phyloP scores from a whole-genome alignment of 2,888 invertebrate species.

The Antheraea yamamai region DNA sequence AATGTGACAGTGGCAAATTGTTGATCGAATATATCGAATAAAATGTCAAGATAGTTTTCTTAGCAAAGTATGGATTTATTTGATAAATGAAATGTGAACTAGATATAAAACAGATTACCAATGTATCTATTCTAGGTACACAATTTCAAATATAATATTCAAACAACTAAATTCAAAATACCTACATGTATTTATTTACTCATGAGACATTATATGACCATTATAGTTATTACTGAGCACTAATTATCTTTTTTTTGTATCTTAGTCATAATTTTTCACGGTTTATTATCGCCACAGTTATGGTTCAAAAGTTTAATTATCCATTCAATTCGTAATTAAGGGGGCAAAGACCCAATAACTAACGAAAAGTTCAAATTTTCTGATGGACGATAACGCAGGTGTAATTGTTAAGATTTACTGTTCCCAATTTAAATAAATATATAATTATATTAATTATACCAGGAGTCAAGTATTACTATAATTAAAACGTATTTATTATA shows the following conservation, averaged over 20 bases:
- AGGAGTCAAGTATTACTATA: background rate
- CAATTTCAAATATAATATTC: no score
- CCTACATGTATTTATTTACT: background rate
- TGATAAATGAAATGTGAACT: no score
- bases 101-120: no score
- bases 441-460: background rate
- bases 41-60: no score
- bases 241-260: constrained; percentile 33
- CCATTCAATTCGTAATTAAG: constrained; percentile 36
- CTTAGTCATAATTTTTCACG: constrained; percentile 24
- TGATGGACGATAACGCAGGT: constrained; percentile 2
- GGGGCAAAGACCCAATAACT: constrained; percentile 35
- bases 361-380: constrained; percentile 11
- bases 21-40: no score
- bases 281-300: constrained; percentile 32
- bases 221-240: constrained; percentile 26
- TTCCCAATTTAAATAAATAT: constrained; percentile 5
- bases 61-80: no score
- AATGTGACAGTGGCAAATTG: background rate
- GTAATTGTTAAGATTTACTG: constrained; percentile 6
- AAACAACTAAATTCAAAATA: background rate
- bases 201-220: constrained; percentile 32
- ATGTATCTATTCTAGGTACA: no score
- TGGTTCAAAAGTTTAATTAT: constrained; percentile 36
- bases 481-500: background rate